Conservation (phyloP, 2,797 vertebrate species). For the Falco novaeseelandiae region DNA sequence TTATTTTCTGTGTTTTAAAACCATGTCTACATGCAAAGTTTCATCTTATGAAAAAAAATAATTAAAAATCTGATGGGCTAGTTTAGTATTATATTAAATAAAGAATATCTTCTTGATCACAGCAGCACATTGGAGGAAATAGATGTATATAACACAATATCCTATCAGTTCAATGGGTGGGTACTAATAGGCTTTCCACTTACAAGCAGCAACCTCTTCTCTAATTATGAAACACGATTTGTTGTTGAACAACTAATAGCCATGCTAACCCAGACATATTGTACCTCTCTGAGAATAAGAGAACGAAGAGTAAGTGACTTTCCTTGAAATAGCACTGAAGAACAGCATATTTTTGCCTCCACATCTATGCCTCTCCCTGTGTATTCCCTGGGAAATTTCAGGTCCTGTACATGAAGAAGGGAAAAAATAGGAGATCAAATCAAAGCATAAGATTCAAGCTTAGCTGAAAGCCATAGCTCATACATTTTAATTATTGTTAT, state of each 20-base stretch:
- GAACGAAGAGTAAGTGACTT: not conserved
- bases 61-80: not conserved
- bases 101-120: not conserved
- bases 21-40: not conserved
- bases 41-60: not conserved
- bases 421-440: not conserved
- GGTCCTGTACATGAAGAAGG: not conserved
- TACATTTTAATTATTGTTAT: conserved; percentile 1
- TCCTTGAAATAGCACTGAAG: not conserved
- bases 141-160: not conserved
- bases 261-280: not conserved
- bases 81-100: not conserved
- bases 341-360: not conserved
- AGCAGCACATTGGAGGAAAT: not conserved
- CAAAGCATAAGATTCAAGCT: not conserved
- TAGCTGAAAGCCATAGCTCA: not conserved
- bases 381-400: not conserved
- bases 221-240: not conserved
- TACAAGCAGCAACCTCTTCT: not conserved
- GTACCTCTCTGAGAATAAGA: not conserved
- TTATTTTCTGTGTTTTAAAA: not conserved
- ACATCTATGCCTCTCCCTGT: not conserved
- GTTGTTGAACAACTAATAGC: not conserved
- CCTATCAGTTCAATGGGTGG: not conserved
- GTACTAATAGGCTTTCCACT: not conserved